A percentile compares a stretch with the other conserved stretches of the same genome.
Conservation (phyloP, 1,140 invertebrate species). For the Venustaconcha ellipsiformis region DNA sequence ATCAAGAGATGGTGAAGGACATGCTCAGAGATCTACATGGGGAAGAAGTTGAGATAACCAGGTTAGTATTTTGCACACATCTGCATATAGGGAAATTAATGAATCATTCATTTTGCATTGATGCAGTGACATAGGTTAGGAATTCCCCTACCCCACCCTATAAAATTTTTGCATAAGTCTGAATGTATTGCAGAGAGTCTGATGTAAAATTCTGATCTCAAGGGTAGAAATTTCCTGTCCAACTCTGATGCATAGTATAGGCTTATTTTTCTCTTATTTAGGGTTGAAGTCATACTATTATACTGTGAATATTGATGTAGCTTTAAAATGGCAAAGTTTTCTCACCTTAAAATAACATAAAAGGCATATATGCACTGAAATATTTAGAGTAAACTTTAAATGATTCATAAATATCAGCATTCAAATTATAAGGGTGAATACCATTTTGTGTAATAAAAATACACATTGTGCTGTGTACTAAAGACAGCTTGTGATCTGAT, state of each 20-base stretch:
- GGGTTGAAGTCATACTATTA: background rate
- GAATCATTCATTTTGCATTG: background rate
- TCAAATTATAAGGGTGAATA: too few relatives aligned
- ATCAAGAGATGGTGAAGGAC: constrained; percentile 60
- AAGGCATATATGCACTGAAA: background rate
- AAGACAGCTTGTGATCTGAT: too few relatives aligned
- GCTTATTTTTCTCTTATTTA: background rate
- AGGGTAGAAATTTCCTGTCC: too few relatives aligned
- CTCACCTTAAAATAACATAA: background rate
- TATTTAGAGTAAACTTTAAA: background rate
- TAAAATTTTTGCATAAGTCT: too few relatives aligned
- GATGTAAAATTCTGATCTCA: too few relatives aligned
- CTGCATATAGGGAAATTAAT: background rate
- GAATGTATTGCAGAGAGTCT: too few relatives aligned
- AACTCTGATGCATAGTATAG: too few relatives aligned
- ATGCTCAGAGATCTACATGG: constrained; percentile 55
- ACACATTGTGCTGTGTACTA: too few relatives aligned
- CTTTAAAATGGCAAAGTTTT: background rate
- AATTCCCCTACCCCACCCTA: background rate
- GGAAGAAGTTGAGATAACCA: constrained; percentile 31
- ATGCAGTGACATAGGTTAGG: background rate
- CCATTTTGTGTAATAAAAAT: too few relatives aligned
- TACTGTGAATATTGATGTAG: background rate
- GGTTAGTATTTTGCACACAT: constrained; percentile 6
- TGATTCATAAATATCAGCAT: too few relatives aligned